Percentiles rank a stretch among this genome's conserved stretches.
Conservation (phyloP, 2,888 invertebrate species). For the Cremastobaeus sp. region DNA sequence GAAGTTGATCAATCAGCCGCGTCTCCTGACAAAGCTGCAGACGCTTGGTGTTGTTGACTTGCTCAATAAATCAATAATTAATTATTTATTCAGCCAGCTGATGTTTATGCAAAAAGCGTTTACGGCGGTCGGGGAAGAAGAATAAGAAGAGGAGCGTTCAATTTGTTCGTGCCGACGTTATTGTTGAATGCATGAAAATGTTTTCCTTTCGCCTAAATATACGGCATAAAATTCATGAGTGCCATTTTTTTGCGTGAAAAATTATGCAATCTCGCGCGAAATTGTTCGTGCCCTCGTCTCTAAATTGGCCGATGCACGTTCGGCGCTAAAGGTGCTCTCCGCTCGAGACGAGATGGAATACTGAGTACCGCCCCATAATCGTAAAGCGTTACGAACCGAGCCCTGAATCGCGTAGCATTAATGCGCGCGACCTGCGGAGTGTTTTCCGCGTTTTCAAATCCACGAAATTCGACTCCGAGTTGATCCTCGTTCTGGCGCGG, state of each 20-base stretch:
- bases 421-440: constrained; percentile 50
- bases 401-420: constrained; percentile 54
- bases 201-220: constrained; percentile 58
- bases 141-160: constrained; percentile 42
- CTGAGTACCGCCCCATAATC: constrained; percentile 59
- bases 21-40: not conserved
- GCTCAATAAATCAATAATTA: constrained; percentile 26
- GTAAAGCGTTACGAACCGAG: constrained; percentile 57
- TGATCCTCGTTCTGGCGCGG: constrained; percentile 34
- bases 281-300: constrained; percentile 60
- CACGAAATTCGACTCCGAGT: constrained; percentile 18
- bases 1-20: not conserved
- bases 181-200: constrained; percentile 57
- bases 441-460: constrained; percentile 38
- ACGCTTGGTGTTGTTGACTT: no score
- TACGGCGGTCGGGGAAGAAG: no score
- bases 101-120: not conserved
- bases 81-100: constrained; percentile 25
- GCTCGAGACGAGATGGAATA: constrained; percentile 60
- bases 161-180: constrained; percentile 45
- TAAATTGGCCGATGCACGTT: constrained; percentile 61
- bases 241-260: constrained; percentile 61
- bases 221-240: constrained; percentile 60
- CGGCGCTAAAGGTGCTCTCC: constrained; percentile 57
- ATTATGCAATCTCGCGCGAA: constrained; percentile 62